Conservation (phyloP, 2,888 invertebrate species). For the Hydropsyche betteni region DNA sequence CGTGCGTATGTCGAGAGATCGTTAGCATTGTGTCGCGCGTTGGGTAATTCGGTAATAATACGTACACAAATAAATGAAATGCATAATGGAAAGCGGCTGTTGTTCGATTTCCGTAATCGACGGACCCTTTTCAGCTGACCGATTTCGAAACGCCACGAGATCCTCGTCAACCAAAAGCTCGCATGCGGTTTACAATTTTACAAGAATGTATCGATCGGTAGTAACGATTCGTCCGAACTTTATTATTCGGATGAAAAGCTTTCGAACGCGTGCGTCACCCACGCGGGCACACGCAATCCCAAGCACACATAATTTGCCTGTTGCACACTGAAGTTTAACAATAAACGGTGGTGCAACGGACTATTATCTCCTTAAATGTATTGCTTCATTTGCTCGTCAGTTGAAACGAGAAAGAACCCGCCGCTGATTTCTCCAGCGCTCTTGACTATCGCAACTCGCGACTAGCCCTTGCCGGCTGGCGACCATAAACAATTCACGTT, state of each 20-base stretch:
- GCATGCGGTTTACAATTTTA: no score
- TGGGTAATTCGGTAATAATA: conserved; percentile 44
- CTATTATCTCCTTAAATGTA: conserved; percentile 45
- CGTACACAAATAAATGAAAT: not conserved
- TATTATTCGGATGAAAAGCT: not conserved
- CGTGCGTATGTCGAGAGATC: conserved; percentile 33
- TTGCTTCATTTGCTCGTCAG: conserved; percentile 47
- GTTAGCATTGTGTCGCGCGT: conserved; percentile 43
- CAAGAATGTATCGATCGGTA: not conserved
- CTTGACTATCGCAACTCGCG: not conserved
- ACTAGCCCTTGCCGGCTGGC: conserved; percentile 28
- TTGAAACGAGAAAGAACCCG: conserved; percentile 27
- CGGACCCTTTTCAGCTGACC: conserved; percentile 18
- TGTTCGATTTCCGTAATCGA: conserved; percentile 18
- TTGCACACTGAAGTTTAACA: conserved; percentile 41
- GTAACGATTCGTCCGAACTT: not conserved
- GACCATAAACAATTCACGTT: no score
- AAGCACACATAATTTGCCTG: conserved; percentile 28
- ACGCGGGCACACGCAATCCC: conserved; percentile 19
- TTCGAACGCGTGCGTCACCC: conserved; percentile 13
- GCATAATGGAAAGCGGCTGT: not conserved
- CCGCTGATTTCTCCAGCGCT: conserved; percentile 17
- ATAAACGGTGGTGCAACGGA: conserved; percentile 41
- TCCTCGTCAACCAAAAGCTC: no score
- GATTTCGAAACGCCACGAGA: not conserved